phyloP scores from a whole-genome alignment of 1,140 invertebrate species.

The Papilio helenus region DNA sequence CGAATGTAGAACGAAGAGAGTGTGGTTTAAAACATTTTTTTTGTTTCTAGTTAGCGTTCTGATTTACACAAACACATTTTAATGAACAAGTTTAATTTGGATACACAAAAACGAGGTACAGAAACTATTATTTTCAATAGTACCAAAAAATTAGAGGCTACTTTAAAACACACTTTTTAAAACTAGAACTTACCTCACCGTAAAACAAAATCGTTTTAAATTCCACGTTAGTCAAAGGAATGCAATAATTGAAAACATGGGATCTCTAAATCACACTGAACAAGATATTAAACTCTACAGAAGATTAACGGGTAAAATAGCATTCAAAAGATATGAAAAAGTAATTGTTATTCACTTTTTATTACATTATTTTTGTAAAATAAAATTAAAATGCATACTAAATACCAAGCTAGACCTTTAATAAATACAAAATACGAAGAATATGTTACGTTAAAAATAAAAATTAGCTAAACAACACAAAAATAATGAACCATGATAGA shows the following conservation, averaged over 20 bases:
- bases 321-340: background rate
- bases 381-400: background rate
- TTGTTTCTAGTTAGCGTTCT: background rate
- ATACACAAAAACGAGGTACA: background rate
- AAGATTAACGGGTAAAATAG: background rate
- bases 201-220: background rate
- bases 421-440: background rate
- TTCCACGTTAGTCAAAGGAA: background rate
- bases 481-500: too few species aligned
- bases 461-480: background rate
- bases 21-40: background rate
- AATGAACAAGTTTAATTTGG: background rate
- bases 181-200: background rate
- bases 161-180: too few species aligned
- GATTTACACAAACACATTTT: background rate
- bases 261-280: constrained; percentile 22
- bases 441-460: background rate
- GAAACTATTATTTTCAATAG: too few species aligned
- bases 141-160: too few species aligned
- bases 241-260: constrained; percentile 1
- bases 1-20: constrained; percentile 25
- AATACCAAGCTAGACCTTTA: background rate
- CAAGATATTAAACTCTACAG: constrained; percentile 25
- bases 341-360: background rate
- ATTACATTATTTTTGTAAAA: background rate